Evolutionary conservation across 2,797 vertebrate species (phyloP).

Genomic region (Synaphobranchus kaupii): DNA sequence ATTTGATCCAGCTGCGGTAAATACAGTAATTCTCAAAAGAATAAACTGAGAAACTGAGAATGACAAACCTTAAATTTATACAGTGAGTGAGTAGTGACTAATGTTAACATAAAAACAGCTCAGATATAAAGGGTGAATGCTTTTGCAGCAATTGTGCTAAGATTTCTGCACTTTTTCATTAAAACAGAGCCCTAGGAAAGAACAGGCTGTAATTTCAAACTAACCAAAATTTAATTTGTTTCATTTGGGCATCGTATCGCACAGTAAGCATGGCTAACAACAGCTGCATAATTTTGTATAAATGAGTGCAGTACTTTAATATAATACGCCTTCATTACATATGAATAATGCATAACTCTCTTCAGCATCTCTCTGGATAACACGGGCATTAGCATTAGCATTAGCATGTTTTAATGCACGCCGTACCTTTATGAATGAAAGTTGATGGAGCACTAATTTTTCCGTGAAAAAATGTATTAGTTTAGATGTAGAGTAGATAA

Average conservation of each 20-base stretch:
- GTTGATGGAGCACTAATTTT: background rate
- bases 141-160: background rate
- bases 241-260: background rate
- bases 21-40: no score
- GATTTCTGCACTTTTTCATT: background rate
- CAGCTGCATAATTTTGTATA: slow-evolving; percentile 1
- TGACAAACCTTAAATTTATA: background rate
- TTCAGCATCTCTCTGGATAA: background rate
- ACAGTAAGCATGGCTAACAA: background rate
- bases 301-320: slow-evolving; percentile 4
- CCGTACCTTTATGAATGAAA: background rate
- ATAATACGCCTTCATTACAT: background rate
- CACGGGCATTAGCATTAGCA: background rate
- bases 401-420: background rate
- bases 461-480: background rate
- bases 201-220: background rate
- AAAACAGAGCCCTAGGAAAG: background rate
- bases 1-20: no score
- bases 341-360: background rate
- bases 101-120: background rate
- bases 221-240: background rate
- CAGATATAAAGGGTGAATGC: background rate
- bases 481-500: background rate
- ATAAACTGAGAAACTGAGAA: no score
- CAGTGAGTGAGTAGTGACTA: background rate